Base-by-base conservation (phyloP, 2,113 vertebrate species). In the Rhinolophus sinicus region DNA sequence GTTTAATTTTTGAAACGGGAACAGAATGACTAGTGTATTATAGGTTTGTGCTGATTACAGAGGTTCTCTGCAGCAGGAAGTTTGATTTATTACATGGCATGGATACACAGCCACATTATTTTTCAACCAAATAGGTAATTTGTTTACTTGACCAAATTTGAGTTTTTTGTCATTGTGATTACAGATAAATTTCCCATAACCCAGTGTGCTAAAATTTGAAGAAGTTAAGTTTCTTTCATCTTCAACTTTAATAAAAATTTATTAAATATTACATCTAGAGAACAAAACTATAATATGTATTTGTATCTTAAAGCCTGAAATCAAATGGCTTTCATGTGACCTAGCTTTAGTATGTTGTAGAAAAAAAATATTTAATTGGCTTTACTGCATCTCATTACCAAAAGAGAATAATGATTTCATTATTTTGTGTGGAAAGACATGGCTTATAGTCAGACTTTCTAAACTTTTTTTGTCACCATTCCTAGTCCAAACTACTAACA, bases 331-430 rank as follows among this genome's bases (percentile, higher is more conserved):
- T 90, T 92, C 72, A 38, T 96, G 62, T 38, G 50, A 96, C 90
- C 75, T 95, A 75, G 70, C 67, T 90, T 98, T 97, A 95, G 58
- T 88, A n/a, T 35, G 33, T 96, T 86, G 16, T 95, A 95, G 94
- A 96, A 85, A 97, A 85, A 97, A 98, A 98, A 96, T 78, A 90
- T 83, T 93, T 91, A 67, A 81, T 97, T 98, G 97, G 77, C 92
- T 96, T 97, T 85, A 88, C 93, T 15, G 56, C 15, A 88, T 98
- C 95, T 96, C 24, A 50, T 98, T 98, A 97, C 97, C 88, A 96
- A 97, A 97, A 95, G 93, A 92, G 97, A 98, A 98, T 94, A 97
- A 98, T 98, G 96, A 98, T 98, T 98, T 98, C 93, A 97, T 97
- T 98, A 98, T 98, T 98, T 97, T 96, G 77, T 97, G 54, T 96